Evolutionary conservation across 2,888 invertebrate genomes (phyloP).

Genomic region (Odontocolon sp.): DNA sequence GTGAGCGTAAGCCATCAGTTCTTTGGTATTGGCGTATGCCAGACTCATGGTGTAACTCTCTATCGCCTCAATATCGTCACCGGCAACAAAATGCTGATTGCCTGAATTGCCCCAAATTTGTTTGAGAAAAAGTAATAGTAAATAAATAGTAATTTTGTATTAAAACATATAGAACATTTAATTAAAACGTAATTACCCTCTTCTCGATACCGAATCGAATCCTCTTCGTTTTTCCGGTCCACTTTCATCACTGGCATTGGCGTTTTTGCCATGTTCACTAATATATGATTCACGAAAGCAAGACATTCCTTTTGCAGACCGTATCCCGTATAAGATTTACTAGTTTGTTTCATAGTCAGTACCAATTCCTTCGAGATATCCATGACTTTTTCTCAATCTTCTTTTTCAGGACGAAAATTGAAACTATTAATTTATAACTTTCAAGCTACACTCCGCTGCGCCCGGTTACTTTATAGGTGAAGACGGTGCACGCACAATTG

Average conservation of each 20-base stretch:
- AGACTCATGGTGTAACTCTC: conserved; percentile 77
- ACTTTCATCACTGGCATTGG: conserved; percentile 71
- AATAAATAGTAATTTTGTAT: no score
- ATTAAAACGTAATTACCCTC: conserved; percentile 77
- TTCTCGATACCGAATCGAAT: conserved; percentile 73
- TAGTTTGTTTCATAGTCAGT: conserved; percentile 72
- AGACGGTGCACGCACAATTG: conserved; percentile 68
- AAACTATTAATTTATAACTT: neutral
- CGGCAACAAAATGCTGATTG: conserved; percentile 76
- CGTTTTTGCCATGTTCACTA: conserved; percentile 76
- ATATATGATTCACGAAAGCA: conserved; percentile 74
- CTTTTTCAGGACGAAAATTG: neutral
- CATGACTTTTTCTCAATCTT: conserved; percentile 66
- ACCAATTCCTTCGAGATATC: conserved; percentile 75
- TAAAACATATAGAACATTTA: no score
- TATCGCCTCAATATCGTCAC: conserved; percentile 77
- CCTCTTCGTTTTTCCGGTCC: conserved; percentile 74
- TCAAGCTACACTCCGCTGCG: neutral
- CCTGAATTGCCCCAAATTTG: no score
- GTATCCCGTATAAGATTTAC: conserved; percentile 73
- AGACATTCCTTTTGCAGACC: conserved; percentile 78
- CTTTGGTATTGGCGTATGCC: conserved; percentile 73
- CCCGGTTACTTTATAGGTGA: conserved; percentile 12
- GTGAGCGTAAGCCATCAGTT: conserved; percentile 75
- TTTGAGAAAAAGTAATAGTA: no score